Percentiles rank a stretch among this genome's conserved stretches.
phyloP scores from a whole-genome alignment of 2,888 invertebrate species.

The Euspilapteryx auroguttella region DNA sequence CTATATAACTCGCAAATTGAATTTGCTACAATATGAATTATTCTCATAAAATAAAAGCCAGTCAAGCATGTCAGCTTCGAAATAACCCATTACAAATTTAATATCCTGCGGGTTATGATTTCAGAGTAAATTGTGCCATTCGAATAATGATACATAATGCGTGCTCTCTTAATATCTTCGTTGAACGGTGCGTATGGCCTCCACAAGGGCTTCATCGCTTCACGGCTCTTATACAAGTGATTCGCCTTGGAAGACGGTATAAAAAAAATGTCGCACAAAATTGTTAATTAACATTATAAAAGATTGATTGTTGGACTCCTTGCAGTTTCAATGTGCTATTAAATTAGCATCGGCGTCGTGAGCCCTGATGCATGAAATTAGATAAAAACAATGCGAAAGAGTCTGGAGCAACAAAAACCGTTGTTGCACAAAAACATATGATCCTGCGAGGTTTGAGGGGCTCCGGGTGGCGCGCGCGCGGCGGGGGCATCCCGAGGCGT shows the following conservation, averaged over 20 bases:
- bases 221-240: too few relatives aligned
- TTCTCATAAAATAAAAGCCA: conserved; percentile 12
- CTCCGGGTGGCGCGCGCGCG: conserved; percentile 13
- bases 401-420: conserved; percentile 61
- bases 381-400: conserved; percentile 32
- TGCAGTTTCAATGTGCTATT: neutral
- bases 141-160: conserved; percentile 52
- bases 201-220: too few relatives aligned
- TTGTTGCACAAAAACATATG: conserved; percentile 63
- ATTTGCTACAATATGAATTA: conserved; percentile 5
- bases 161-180: conserved; percentile 23
- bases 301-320: too few relatives aligned
- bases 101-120: conserved; percentile 38
- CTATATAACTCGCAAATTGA: neutral
- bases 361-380: neutral
- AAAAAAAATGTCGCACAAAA: neutral
- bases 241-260: too few relatives aligned
- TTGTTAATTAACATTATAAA: neutral
- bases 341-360: neutral
- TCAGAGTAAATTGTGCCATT: conserved; percentile 49
- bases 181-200: too few relatives aligned
- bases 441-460: conserved; percentile 50
- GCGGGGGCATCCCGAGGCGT: conserved; percentile 42
- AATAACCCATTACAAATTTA: conserved; percentile 43
- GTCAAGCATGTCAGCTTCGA: conserved; percentile 25